Base-by-base conservation (phyloP, 2,888 invertebrate genomes). In the Thecocarcelia acutangulata region DNA sequence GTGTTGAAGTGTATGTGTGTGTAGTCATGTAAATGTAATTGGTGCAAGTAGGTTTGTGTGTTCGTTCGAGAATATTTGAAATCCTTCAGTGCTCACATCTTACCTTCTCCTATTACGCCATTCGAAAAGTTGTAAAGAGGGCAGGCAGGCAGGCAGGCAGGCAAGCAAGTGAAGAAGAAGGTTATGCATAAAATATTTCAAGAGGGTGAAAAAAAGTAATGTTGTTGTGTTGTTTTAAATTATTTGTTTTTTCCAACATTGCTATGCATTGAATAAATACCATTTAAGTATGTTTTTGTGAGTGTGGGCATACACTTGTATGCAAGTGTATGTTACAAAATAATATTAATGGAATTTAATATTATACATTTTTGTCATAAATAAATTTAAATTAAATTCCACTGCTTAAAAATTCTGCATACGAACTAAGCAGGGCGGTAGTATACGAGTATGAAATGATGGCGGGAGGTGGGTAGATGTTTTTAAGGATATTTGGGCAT, bases 281-380 rank as follows among this genome's bases (percentile, higher is more conserved):
- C 33, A 33, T 64, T 64, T 64, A 74, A 58, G 48, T 28, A 40
- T 40, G 56, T 33, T 4, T 46, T n/a, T 33, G 19, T 52, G 19
- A 5, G 37, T 59, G 44, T 50, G 40, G 5, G 40, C 13, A 33
- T 54, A 50, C 54, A 48, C 50, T 42, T 44, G 50, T 54, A 54
- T 40, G 37, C 24, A 33, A 58, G 68, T 68, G 59, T 58, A 42
- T 66, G 56, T 48, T 59, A 44, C 70, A 56, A 66, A 78, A 78
- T 78, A 70, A 78, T 59, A 74, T 74, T 82, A 82, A 82, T 82
- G 82, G 66, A 78, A 78, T 78, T 82, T 82, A 82, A 82, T 82
- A 70, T 82, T 66, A 46, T 48, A 61, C 13, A 66, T 52, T 66
- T 76, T 61, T 66, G 52, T 59, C 72, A 73, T 73, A 79, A 78